Conservation (phyloP, 2,888 invertebrate genomes). For the Candidula unifasciata region DNA sequence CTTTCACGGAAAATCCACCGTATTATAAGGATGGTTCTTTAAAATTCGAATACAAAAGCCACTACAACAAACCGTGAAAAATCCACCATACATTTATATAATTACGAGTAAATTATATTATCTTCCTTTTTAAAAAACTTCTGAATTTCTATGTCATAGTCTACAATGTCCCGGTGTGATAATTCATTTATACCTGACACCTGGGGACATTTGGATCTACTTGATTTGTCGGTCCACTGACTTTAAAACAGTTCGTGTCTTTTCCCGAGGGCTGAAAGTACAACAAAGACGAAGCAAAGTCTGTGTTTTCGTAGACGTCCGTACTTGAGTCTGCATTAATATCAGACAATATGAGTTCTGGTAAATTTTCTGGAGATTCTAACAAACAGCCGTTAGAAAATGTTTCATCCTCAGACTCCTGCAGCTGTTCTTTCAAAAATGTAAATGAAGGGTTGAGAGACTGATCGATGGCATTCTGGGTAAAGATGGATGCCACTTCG, state of each 20-base stretch:
- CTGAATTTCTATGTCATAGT: too few relatives aligned
- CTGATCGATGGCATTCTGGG: background rate
- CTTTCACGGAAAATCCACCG: too few relatives aligned
- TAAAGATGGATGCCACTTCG: constrained; percentile 16
- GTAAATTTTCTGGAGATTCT: background rate
- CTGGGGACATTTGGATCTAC: background rate
- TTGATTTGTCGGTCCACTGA: background rate
- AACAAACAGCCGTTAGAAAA: background rate
- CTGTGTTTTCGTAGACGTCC: too few relatives aligned
- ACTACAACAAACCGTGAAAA: too few relatives aligned
- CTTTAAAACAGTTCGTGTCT: background rate
- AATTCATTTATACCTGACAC: background rate
- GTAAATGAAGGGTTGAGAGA: background rate
- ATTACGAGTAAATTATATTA: too few relatives aligned
- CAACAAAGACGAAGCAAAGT: too few relatives aligned
- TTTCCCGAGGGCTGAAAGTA: background rate
- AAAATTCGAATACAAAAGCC: too few relatives aligned
- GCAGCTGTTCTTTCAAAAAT: background rate
- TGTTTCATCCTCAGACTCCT: background rate
- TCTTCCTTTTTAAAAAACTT: too few relatives aligned
- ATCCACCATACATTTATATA: too few relatives aligned
- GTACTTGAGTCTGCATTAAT: background rate
- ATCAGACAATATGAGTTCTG: background rate
- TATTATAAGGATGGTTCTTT: too few relatives aligned
- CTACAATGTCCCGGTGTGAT: constrained; percentile 16